Percentiles rank a stretch among this genome's conserved stretches.
Conservation (phyloP, 2,888 invertebrate genomes). For the Spodoptera exigua region DNA sequence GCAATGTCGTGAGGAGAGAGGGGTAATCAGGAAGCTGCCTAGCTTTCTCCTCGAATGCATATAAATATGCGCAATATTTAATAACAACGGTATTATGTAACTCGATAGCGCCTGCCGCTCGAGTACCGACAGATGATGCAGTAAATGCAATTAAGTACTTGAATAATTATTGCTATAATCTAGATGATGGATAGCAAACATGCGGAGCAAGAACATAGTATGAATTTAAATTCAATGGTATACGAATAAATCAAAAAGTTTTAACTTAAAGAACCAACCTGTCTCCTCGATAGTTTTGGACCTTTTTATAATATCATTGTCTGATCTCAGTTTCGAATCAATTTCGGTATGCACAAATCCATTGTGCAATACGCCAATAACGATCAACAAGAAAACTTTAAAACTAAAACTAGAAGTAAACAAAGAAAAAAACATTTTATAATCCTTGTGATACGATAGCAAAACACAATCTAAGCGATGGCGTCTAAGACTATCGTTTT, state of each 20-base stretch:
- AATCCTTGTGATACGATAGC: conserved; percentile 30
- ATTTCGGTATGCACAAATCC: conserved; percentile 1
- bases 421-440: conserved; percentile 28
- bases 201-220: not conserved
- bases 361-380: conserved; percentile 10
- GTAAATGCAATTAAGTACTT: conserved; percentile 1
- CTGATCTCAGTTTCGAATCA: not conserved
- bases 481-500: conserved; percentile 21
- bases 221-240: too few relatives aligned
- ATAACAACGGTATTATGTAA: conserved; percentile 33
- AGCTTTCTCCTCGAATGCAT: conserved; percentile 44
- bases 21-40: conserved; percentile 29
- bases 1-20: conserved; percentile 4
- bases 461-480: conserved; percentile 25
- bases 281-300: conserved; percentile 7
- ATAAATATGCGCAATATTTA: conserved; percentile 29
- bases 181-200: not conserved
- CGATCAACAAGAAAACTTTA: conserved; percentile 19
- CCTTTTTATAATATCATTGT: conserved; percentile 9
- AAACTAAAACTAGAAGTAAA: conserved; percentile 13
- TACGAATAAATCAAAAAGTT: too few relatives aligned
- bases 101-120: conserved; percentile 12
- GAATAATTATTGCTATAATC: not conserved
- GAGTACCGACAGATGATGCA: conserved; percentile 8
- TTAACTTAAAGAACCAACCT: conserved; percentile 22